These are phyloP conservation scores for Drosophila sp. DNA, from an alignment of 1,140 invertebrate species.

Conservation along the genomic window DNA sequence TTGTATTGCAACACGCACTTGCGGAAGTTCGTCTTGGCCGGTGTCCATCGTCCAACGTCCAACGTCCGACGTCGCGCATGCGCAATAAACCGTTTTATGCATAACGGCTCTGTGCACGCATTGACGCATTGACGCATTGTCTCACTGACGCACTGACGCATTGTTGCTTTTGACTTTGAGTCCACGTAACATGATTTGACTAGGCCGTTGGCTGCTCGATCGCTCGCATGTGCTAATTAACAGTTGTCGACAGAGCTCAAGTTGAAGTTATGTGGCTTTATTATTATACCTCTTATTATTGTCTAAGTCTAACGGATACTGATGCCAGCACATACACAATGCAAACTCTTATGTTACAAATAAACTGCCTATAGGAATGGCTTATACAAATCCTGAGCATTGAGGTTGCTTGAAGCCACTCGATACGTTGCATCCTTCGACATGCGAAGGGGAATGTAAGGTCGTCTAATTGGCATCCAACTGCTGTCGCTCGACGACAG, in stretches of 20 bases:
- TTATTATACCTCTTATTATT: constrained; percentile 42
- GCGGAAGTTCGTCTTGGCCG: constrained; percentile 66
- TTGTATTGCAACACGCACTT: constrained; percentile 69
- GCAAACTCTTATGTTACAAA: not conserved
- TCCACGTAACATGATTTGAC: constrained; percentile 63
- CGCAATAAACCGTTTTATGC: constrained; percentile 80
- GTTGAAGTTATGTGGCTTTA: constrained; percentile 59
- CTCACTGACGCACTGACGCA: constrained; percentile 40
- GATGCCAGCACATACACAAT: not conserved
- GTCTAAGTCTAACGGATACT: constrained; percentile 44
- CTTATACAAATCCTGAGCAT: constrained; percentile 53
- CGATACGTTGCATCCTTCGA: constrained; percentile 51
- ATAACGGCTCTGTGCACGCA: constrained; percentile 72
- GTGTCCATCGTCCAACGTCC: constrained; percentile 12
- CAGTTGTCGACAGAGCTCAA: constrained; percentile 34
- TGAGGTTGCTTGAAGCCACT: constrained; percentile 33
- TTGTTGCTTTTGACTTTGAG: constrained; percentile 20
- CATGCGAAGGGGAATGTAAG: constrained; percentile 67
- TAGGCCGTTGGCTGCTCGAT: constrained; percentile 22
- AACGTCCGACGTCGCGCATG: constrained; percentile 51
- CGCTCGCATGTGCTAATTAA: constrained; percentile 70
- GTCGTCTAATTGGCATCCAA: constrained; percentile 57
- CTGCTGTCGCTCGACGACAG: constrained; percentile 60
- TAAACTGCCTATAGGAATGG: constrained; percentile 63
- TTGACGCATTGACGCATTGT: constrained; percentile 27